phyloP scores from a whole-genome alignment of 1,140 invertebrate species.

The Tetraneura akinire region DNA sequence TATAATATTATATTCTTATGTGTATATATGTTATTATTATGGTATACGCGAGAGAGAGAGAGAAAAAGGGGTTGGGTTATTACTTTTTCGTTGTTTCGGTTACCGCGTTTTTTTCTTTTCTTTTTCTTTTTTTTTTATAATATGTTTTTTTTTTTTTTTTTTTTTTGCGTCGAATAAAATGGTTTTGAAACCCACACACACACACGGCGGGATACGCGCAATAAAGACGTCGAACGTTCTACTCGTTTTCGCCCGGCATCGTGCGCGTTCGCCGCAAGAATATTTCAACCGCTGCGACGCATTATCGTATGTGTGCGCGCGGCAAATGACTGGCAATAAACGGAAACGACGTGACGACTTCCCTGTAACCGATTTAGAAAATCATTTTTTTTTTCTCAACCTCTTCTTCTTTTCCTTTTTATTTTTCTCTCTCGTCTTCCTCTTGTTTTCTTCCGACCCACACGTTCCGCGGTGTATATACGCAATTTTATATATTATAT shows the following conservation, averaged over 20 bases:
- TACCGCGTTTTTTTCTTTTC: slow-evolving; percentile 1
- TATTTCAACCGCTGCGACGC: slow-evolving; percentile 7
- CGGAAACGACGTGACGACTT: slow-evolving; percentile 50
- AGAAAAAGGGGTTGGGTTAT: slow-evolving; percentile 34
- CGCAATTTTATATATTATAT: not conserved
- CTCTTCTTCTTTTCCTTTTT: no score
- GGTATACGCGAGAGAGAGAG: no score
- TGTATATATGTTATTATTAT: no score
- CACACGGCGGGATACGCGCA: slow-evolving; percentile 18
- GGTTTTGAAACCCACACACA: slow-evolving; percentile 27
- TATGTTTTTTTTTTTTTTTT: slow-evolving; percentile 5
- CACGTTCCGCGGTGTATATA: not conserved
- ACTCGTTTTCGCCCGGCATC: slow-evolving; percentile 1
- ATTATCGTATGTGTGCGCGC: slow-evolving; percentile 35
- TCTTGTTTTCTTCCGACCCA: not conserved
- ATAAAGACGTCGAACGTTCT: slow-evolving; percentile 44
- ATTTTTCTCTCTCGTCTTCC: no score
- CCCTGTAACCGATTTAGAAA: slow-evolving; percentile 46
- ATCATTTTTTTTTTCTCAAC: slow-evolving; percentile 31
- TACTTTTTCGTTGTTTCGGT: slow-evolving; percentile 41
- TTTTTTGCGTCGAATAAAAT: slow-evolving; percentile 30
- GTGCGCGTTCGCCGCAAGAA: slow-evolving; percentile 7
- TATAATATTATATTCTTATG: no score
- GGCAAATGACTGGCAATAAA: slow-evolving; percentile 50
- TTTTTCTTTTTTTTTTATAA: no score